Percentiles rank a stretch among this genome's conserved stretches.
Evolutionary conservation across 2,888 invertebrate species (phyloP).

Genomic region (Deroplatys truncata): DNA sequence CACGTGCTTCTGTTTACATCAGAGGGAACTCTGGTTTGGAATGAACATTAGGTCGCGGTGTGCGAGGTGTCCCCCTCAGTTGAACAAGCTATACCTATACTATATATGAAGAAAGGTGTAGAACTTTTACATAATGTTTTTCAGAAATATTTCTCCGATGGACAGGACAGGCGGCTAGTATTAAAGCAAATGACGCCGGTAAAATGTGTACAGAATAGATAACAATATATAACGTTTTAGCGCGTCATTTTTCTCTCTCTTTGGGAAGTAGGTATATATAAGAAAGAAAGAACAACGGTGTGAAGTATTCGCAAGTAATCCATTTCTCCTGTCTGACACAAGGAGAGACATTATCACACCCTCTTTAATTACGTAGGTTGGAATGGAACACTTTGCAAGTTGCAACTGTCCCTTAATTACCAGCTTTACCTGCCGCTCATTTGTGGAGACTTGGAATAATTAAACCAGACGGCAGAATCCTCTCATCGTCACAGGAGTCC

Average conservation of each 20-base stretch:
- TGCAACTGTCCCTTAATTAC: background rate
- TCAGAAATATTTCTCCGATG: too few relatives aligned
- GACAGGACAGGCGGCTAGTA: too few relatives aligned
- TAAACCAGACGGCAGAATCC: background rate
- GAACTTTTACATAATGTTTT: too few relatives aligned
- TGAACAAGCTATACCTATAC: too few relatives aligned
- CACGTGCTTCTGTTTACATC: too few relatives aligned
- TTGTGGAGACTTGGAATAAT: background rate
- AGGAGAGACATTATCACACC: background rate
- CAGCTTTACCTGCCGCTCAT: background rate
- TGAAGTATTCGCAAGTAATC: background rate
- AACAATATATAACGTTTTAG: too few relatives aligned
- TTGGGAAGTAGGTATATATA: background rate
- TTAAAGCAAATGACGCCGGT: too few relatives aligned
- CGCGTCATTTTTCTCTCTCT: background rate
- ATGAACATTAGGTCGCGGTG: too few relatives aligned
- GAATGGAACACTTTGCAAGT: background rate
- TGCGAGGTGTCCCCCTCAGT: too few relatives aligned
- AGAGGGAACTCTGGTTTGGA: too few relatives aligned
- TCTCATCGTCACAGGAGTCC: background rate
- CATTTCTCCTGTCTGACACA: background rate
- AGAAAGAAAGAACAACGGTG: background rate
- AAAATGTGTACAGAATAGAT: too few relatives aligned
- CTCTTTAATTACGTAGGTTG: background rate
- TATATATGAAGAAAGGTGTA: too few relatives aligned